These are phyloP conservation scores for Aphis gossypii DNA, from an alignment of 1,140 invertebrate species.

Conservation along the genomic window DNA sequence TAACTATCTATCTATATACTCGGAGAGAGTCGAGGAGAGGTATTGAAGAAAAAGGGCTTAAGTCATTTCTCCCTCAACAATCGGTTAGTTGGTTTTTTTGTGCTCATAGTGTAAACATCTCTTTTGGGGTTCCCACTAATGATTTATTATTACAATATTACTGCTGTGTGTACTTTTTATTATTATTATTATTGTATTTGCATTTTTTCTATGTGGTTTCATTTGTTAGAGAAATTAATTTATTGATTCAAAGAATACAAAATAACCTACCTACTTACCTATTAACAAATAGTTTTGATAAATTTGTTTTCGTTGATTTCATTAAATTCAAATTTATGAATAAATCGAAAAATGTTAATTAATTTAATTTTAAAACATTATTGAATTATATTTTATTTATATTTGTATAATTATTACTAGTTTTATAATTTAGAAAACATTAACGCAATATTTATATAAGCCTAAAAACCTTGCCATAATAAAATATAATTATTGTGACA, in stretches of 20 bases:
- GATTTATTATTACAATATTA: slow-evolving; percentile 58
- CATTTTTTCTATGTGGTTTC: slow-evolving; percentile 6
- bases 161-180: slow-evolving; percentile 31
- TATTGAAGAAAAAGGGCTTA: slow-evolving; percentile 36
- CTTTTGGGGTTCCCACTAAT: slow-evolving; percentile 43
- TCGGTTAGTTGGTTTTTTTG: slow-evolving; percentile 46
- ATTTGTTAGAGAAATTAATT: slow-evolving; percentile 45
- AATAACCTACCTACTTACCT: not conserved
- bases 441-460: not conserved
- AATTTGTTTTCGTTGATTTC: not conserved
- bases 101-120: slow-evolving; percentile 49
- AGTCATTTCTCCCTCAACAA: slow-evolving; percentile 38
- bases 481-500: not conserved
- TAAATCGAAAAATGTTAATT: not conserved
- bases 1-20: slow-evolving; percentile 42
- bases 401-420: not conserved
- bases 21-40: not conserved
- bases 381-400: not conserved
- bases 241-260: not conserved
- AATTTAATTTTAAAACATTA: not conserved
- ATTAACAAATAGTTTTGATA: not conserved
- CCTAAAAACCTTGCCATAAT: not conserved
- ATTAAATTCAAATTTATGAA: not conserved
- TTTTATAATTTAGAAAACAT: not conserved
- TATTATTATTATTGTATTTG: slow-evolving; percentile 44